Evolutionary conservation across 1,140 invertebrate genomes (phyloP).

Genomic region (Ostrea denselamellosa): DNA sequence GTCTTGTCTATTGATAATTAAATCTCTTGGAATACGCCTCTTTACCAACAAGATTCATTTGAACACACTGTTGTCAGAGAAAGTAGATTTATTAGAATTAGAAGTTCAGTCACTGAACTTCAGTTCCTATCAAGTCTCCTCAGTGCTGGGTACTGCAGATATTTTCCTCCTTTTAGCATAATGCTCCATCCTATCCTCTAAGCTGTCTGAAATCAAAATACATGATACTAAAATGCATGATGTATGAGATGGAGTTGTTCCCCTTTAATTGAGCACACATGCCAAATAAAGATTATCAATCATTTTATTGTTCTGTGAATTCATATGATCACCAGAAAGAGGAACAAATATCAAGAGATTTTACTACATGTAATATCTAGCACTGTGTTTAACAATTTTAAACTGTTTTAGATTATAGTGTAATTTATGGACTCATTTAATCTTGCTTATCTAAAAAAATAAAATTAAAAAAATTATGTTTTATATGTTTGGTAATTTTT

Average conservation of each 20-base stretch:
- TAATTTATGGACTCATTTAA: too few relatives aligned
- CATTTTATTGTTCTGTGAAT: too few relatives aligned
- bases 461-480: too few relatives aligned
- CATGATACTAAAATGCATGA: background rate
- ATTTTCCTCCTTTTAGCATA: constrained; percentile 82
- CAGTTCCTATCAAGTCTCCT: background rate
- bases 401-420: too few relatives aligned
- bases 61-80: background rate
- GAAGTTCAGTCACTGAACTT: background rate
- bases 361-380: too few relatives aligned
- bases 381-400: too few relatives aligned
- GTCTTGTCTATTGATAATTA: background rate
- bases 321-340: too few relatives aligned
- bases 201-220: constrained; percentile 81
- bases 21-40: constrained; percentile 9
- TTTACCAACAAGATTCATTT: background rate
- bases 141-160: constrained; percentile 14
- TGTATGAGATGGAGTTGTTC: background rate
- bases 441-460: too few relatives aligned
- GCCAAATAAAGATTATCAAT: too few relatives aligned
- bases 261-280: background rate
- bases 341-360: too few relatives aligned
- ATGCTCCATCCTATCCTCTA: constrained; percentile 87
- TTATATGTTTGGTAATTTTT: too few relatives aligned
- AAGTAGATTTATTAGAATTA: background rate